Evolutionary conservation across 2,797 vertebrate species (phyloP).

Genomic region (Pteronotus mesoamericanus): DNA sequence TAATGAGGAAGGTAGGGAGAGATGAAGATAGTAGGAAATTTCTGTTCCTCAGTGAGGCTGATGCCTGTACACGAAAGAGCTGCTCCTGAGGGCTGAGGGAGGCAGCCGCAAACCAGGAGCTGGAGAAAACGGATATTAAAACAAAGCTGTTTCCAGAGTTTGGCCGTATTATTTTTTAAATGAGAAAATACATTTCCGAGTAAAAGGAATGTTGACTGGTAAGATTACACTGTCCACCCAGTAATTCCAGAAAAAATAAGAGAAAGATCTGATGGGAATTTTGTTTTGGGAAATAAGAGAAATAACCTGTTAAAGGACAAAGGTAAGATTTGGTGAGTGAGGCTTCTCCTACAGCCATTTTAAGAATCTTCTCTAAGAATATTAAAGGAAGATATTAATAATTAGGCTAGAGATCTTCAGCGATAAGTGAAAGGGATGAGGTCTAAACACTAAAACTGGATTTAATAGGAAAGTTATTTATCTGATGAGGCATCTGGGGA

Average conservation of each 20-base stretch:
- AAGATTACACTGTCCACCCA: background rate
- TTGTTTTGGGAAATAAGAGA: background rate
- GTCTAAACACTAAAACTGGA: background rate
- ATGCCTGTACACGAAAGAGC: background rate
- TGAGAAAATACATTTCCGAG: slow-evolving; percentile 1
- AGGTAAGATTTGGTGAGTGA: background rate
- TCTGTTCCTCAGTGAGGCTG: accelerated
- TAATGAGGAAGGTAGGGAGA: background rate
- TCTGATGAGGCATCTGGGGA: background rate
- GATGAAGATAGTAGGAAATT: background rate
- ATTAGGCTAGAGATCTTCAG: background rate
- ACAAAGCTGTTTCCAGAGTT: background rate
- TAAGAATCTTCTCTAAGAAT: background rate
- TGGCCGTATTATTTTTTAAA: background rate
- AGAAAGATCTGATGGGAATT: background rate
- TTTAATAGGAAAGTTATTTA: background rate
- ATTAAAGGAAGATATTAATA: background rate
- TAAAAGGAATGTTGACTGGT: background rate
- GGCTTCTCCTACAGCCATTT: background rate
- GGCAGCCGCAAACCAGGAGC: background rate
- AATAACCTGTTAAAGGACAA: background rate
- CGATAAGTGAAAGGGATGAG: background rate
- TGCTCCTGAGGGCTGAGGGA: background rate
- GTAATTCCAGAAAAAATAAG: background rate
- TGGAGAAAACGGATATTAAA: background rate